Percentiles rank a stretch among this genome's conserved stretches.
These are phyloP conservation scores for Hydroisotoma schaefferi DNA, from an alignment of 2,888 invertebrate genomes.

Conservation along the genomic window DNA sequence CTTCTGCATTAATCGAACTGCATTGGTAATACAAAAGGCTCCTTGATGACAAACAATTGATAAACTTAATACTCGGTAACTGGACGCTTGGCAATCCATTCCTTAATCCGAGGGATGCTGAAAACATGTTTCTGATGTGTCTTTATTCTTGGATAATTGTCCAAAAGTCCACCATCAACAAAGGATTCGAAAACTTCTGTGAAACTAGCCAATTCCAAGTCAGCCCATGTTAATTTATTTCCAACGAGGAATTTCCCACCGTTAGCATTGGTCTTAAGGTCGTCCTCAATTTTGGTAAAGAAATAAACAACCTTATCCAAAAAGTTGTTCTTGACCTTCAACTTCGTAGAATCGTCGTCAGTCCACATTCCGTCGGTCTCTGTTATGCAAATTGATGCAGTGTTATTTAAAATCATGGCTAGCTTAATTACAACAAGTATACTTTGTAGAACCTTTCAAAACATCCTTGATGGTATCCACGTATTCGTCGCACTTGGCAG, in stretches of 20 bases:
- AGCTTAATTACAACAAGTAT: too few species aligned
- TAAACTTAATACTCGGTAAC: constrained; percentile 50
- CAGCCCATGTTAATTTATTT: constrained; percentile 32
- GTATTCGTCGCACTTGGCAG: constrained; percentile 39
- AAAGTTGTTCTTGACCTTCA: constrained; percentile 54
- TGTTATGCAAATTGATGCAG: too few species aligned
- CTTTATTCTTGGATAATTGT: constrained; percentile 60
- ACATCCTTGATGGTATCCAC: constrained; percentile 50
- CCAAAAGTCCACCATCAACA: constrained; percentile 55
- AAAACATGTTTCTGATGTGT: constrained; percentile 59
- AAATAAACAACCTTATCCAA: constrained; percentile 49
- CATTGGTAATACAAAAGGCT: too few species aligned
- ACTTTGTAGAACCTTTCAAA: constrained; percentile 51
- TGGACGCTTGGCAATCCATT: constrained; percentile 65
- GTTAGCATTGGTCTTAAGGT: constrained; percentile 26
- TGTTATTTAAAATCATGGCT: too few species aligned
- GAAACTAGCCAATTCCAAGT: constrained; percentile 33
- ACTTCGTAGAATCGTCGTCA: constrained; percentile 56
- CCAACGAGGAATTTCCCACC: constrained; percentile 31
- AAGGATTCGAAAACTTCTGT: constrained; percentile 25
- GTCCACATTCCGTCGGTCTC: constrained; percentile 48
- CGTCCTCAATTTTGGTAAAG: constrained; percentile 34
- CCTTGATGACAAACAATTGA: too few species aligned
- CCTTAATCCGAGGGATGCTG: constrained; percentile 60
- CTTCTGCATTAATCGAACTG: too few species aligned